Evolutionary conservation across 2,797 vertebrate species (phyloP).

Genomic region (Rhyacichthys aspro): DNA sequence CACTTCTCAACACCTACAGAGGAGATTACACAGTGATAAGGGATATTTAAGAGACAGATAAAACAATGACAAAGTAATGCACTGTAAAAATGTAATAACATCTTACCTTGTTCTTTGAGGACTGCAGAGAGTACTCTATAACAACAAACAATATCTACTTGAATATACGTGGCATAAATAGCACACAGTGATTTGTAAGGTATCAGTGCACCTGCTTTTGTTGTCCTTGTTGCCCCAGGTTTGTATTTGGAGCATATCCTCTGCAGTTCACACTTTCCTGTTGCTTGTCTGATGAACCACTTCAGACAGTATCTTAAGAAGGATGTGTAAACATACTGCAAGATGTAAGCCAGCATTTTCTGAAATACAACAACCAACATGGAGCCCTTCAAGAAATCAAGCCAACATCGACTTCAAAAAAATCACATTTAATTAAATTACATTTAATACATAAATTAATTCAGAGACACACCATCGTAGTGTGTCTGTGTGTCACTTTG

Average conservation of each 20-base stretch:
- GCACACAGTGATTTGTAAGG: neutral
- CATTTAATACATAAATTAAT: too few relatives aligned
- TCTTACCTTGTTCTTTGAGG: constrained; percentile 92
- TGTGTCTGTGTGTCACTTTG: neutral
- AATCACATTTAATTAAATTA: neutral
- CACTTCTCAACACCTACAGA: constrained; percentile 84
- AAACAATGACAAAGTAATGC: too few relatives aligned
- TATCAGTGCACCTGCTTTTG: constrained; percentile 81
- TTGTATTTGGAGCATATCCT: constrained; percentile 82
- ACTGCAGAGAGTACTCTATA: constrained; percentile 89
- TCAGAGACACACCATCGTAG: too few relatives aligned
- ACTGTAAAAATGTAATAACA: too few relatives aligned
- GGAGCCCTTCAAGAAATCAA: too few relatives aligned
- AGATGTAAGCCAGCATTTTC: constrained; percentile 87
- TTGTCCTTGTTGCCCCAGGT: constrained; percentile 84
- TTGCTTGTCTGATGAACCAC: constrained; percentile 88
- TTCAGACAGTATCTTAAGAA: constrained; percentile 93
- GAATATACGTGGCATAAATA: neutral
- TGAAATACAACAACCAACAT: constrained; percentile 31
- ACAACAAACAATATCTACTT: constrained; percentile 28
- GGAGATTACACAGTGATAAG: constrained; percentile 9
- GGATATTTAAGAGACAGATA: neutral
- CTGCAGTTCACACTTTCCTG: constrained; percentile 92
- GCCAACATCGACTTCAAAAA: too few relatives aligned
- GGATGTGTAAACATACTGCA: constrained; percentile 87